phyloP scores from a whole-genome alignment of 2,797 vertebrate genomes.

The Syngnathus rostellatus region DNA sequence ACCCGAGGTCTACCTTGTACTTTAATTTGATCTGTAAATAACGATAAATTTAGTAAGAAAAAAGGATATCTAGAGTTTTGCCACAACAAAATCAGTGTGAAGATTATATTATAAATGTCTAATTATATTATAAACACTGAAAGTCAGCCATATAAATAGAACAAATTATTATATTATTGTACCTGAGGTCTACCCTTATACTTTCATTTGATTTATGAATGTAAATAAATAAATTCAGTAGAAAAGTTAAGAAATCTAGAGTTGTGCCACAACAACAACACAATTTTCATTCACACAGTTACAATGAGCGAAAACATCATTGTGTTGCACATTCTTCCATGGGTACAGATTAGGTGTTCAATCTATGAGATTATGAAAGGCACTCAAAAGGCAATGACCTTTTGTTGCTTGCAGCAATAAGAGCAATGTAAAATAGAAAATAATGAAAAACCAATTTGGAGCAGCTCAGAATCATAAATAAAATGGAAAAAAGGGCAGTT shows the following conservation, averaged over 20 bases:
- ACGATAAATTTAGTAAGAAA: background rate
- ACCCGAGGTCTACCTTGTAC: background rate
- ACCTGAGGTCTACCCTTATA: background rate
- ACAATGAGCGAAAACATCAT: background rate
- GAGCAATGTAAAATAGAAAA: slow-evolving; percentile 9
- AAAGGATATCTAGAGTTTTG: background rate
- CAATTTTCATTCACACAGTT: background rate
- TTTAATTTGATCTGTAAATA: background rate
- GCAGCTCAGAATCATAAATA: background rate
- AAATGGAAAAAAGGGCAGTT: background rate
- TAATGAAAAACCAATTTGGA: background rate
- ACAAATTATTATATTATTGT: background rate
- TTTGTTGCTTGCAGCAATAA: slow-evolving; percentile 38
- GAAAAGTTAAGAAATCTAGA: background rate
- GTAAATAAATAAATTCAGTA: background rate
- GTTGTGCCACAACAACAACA: background rate
- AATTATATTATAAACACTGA: too few relatives aligned
- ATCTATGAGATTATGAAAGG: slow-evolving; percentile 24
- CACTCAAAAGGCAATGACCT: slow-evolving; percentile 21
- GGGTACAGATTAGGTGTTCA: slow-evolving; percentile 5
- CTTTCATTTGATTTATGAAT: background rate
- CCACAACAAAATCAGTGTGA: background rate
- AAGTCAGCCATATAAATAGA: background rate
- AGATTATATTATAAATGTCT: too few relatives aligned
- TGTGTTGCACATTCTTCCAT: background rate